Evolutionary conservation across 2,113 vertebrate species (phyloP), one percentile per base, ranked within the genome.

Genomic region (Pungitius pungitius): DNA sequence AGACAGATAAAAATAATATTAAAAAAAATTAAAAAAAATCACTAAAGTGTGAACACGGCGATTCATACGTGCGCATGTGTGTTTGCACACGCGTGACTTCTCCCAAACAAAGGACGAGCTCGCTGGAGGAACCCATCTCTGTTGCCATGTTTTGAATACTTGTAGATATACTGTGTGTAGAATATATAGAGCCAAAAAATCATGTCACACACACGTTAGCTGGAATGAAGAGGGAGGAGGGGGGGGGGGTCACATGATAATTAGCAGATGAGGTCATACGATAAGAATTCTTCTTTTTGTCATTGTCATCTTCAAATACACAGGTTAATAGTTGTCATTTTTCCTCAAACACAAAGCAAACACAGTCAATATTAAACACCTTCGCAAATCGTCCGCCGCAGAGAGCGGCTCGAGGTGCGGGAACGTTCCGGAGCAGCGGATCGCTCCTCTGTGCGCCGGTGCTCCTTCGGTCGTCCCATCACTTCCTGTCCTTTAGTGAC

Each of bases 1-100:
- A 94, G 94, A 94, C 90, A 93, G 69, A 89, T 80, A 84, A 90
- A 84, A 86, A 88, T 65, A 64, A 85, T 80, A 84, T 70, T 78
- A 83, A 88, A 87, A 88, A n/a, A n/a, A n/a, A n/a, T n/a, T n/a
- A n/a, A n/a, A n/a, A n/a, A n/a, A n/a, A n/a, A n/a, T n/a, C 58
- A 79, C 75, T 76, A 80, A 78, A 86, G 88, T 83, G 84, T 75
- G 82, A 90, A 85, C 85, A 87, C 70, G 82, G 77, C 88, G 80
- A 82, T 79, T 80, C 72, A 4, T 78, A 68, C 56, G 42, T 73
- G 62, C 80, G 56, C 57, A 30, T 66, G 17, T 27, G 61, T 20
- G 13, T 27, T 9, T 18, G 22, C 57, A 3, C 74, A 40, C 69
- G 57, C 63, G 69, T 42, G 73, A 58, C 52, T 60, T 51, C 65